Percentiles rank a stretch among this genome's conserved stretches.
Evolutionary conservation across 2,888 invertebrate species (phyloP).

Genomic region (Dolichomitus sp.): DNA sequence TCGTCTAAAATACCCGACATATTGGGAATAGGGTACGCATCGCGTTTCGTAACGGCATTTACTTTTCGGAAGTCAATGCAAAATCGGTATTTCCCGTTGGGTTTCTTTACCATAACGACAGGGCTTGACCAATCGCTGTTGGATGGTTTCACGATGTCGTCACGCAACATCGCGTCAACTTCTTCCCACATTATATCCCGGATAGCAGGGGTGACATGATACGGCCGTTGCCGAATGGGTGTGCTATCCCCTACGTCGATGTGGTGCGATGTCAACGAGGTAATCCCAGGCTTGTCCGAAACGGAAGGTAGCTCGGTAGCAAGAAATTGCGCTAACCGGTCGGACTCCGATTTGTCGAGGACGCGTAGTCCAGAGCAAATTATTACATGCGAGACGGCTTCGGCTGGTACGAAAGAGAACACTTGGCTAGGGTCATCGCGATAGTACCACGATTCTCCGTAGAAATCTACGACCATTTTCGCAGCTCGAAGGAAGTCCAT

Average conservation of each 20-base stretch:
- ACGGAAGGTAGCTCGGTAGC: not conserved
- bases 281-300: conserved; percentile 16
- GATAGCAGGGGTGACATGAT: conserved; percentile 48
- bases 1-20: conserved; percentile 70
- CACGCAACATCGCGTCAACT: conserved; percentile 76
- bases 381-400: too few species aligned
- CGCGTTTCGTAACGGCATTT: conserved; percentile 67
- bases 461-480: conserved; percentile 18
- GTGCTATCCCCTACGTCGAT: conserved; percentile 36
- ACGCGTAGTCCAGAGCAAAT: not conserved
- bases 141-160: conserved; percentile 71
- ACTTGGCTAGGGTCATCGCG: too few species aligned
- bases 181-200: conserved; percentile 57
- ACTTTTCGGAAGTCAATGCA: conserved; percentile 72
- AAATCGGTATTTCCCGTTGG: too few species aligned
- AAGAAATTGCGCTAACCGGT: not conserved
- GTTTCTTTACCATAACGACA: conserved; percentile 70
- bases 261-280: conserved; percentile 3
- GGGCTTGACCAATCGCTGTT: conserved; percentile 74
- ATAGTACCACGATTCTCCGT: not conserved
- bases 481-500: conserved; percentile 15
- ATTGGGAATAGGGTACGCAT: conserved; percentile 29
- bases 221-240: conserved; percentile 34
- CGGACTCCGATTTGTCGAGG: not conserved
- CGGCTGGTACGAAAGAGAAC: too few species aligned